Conservation (phyloP, 2,888 invertebrate species). For the Drosophila borborema region DNA sequence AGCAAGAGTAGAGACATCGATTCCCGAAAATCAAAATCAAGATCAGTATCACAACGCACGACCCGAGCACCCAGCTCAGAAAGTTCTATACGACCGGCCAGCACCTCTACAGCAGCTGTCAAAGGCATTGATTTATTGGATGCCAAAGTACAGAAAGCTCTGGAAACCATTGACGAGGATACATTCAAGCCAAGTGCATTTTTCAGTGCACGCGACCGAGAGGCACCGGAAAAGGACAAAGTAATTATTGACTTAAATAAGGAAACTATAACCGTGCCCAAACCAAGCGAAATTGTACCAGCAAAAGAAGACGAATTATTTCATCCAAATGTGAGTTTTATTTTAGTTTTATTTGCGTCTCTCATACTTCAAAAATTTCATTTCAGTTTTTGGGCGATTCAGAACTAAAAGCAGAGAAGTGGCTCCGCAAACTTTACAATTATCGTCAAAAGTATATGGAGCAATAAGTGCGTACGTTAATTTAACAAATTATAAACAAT, state of each 20-base stretch:
- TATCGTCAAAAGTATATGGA: constrained; percentile 88
- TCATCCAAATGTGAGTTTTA: constrained; percentile 88
- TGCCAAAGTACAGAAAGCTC: constrained; percentile 84
- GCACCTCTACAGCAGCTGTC: constrained; percentile 22
- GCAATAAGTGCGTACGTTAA: constrained; percentile 73
- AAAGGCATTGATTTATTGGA: constrained; percentile 76
- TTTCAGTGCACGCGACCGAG: constrained; percentile 87
- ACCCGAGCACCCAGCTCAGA: constrained; percentile 74
- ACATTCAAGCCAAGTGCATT: constrained; percentile 88
- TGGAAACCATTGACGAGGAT: constrained; percentile 91
- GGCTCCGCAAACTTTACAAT: constrained; percentile 89
- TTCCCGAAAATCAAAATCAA: constrained; percentile 69
- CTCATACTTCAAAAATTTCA: constrained; percentile 18
- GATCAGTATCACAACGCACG: constrained; percentile 61
- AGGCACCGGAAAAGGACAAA: constrained; percentile 85
- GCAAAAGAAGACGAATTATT: constrained; percentile 87
- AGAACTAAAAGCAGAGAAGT: constrained; percentile 90
- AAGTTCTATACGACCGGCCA: constrained; percentile 54
- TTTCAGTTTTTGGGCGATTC: constrained; percentile 89
- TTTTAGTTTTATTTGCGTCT: neutral
- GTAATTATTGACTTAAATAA: constrained; percentile 91
- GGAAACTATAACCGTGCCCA: constrained; percentile 89
- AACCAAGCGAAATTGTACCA: constrained; percentile 83
- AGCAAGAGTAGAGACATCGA: constrained; percentile 64
- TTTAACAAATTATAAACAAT: constrained; percentile 51